Evolutionary conservation across 2,888 invertebrate species (phyloP).

Genomic region (Agrotis exclamationis): DNA sequence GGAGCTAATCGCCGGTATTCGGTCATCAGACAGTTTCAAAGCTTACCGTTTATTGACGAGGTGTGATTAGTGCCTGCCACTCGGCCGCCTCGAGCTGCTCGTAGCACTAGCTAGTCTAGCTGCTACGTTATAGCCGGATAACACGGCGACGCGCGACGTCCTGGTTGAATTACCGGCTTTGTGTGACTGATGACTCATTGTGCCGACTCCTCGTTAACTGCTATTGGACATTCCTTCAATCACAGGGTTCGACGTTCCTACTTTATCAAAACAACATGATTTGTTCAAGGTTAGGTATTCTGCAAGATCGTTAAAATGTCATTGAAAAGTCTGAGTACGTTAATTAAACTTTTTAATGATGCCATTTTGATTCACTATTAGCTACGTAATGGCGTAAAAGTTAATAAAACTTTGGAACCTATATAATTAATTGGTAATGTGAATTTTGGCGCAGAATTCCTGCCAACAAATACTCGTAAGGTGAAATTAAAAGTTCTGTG

Average conservation of each 20-base stretch:
- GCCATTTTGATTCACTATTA: conserved; percentile 45
- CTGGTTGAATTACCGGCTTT: conserved; percentile 76
- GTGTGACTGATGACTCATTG: conserved; percentile 78
- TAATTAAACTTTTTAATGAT: conserved; percentile 53
- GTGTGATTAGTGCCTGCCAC: conserved; percentile 53
- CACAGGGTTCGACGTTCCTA: conserved; percentile 20
- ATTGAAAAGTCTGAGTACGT: conserved; percentile 39
- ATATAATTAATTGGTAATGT: conserved; percentile 37
- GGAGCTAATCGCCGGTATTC: conserved; percentile 35
- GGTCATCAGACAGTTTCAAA: conserved; percentile 55
- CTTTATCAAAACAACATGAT: conserved; percentile 16
- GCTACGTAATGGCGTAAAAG: conserved; percentile 41
- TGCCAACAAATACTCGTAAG: conserved; percentile 12
- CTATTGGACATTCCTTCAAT: conserved; percentile 71
- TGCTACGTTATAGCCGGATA: conserved; percentile 71
- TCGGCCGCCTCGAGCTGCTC: conserved; percentile 46
- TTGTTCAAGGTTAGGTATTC: conserved; percentile 15
- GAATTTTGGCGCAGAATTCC: conserved; percentile 18
- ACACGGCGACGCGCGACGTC: conserved; percentile 72
- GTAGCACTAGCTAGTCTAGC: conserved; percentile 47
- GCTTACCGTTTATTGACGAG: conserved; percentile 58
- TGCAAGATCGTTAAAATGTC: conserved; percentile 41
- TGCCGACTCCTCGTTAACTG: conserved; percentile 71
- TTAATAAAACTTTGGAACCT: conserved; percentile 44
- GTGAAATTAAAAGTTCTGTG: conserved; percentile 4